A percentile compares a stretch with the other conserved stretches of the same genome.
Evolutionary conservation across 2,888 invertebrate genomes (phyloP).

Genomic region (Choristoneura rosaceana): DNA sequence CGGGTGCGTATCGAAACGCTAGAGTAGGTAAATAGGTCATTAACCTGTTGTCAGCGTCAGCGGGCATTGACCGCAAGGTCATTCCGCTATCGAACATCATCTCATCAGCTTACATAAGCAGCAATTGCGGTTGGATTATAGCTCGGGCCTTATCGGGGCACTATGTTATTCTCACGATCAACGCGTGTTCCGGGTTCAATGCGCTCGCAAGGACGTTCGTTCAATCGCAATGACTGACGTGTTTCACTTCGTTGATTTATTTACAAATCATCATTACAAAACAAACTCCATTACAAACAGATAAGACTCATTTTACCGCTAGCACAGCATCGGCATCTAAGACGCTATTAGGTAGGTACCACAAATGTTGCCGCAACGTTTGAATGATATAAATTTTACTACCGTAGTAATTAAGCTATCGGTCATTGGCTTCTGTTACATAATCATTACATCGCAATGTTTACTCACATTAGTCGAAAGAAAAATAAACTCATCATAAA

Average conservation of each 20-base stretch:
- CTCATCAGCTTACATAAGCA: slow-evolving; percentile 73
- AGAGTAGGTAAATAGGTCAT: slow-evolving; percentile 52
- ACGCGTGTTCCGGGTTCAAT: slow-evolving; percentile 75
- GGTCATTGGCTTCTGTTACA: slow-evolving; percentile 53
- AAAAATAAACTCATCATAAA: slow-evolving; percentile 22
- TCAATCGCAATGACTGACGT: slow-evolving; percentile 50
- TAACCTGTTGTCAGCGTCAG: slow-evolving; percentile 51
- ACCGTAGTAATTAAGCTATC: slow-evolving; percentile 56
- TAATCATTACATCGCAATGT: slow-evolving; percentile 29
- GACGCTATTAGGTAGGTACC: slow-evolving; percentile 16
- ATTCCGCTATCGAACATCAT: slow-evolving; percentile 63
- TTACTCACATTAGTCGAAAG: slow-evolving; percentile 24
- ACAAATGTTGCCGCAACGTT: slow-evolving; percentile 20
- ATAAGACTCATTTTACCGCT: slow-evolving; percentile 19
- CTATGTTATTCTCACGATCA: slow-evolving; percentile 46
- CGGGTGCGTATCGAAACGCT: slow-evolving; percentile 35
- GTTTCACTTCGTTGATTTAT: slow-evolving; percentile 42
- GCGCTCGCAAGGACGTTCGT: slow-evolving; percentile 76
- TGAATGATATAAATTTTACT: slow-evolving; percentile 29
- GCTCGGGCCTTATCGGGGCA: slow-evolving; percentile 63
- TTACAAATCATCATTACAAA: slow-evolving; percentile 21
- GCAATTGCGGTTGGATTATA: slow-evolving; percentile 65
- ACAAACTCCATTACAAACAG: slow-evolving; percentile 13
- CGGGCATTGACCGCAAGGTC: slow-evolving; percentile 74
- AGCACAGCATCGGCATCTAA: neutral